These are phyloP conservation scores for Drosophila virilis DNA, from an alignment of 1,140 invertebrate species.

Conservation along the genomic window DNA sequence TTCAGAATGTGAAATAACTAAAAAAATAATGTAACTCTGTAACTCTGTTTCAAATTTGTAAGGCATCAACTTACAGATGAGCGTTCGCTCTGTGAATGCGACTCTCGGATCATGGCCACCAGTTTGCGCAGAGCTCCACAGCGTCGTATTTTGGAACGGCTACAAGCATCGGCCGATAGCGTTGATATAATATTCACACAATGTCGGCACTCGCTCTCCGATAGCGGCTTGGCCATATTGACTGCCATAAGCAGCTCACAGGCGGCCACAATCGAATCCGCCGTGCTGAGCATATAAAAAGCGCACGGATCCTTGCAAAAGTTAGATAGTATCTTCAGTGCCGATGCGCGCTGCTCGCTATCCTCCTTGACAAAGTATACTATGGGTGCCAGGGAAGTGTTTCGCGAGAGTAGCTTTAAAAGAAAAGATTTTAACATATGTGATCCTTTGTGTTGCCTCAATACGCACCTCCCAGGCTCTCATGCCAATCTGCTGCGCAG, in stretches of 20 bases:
- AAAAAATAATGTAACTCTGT: background rate
- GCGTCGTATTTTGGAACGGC: slow-evolving; percentile 78
- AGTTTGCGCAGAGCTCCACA: slow-evolving; percentile 77
- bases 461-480: slow-evolving; percentile 64
- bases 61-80: slow-evolving; percentile 49
- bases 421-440: background rate
- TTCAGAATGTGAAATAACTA: slow-evolving; percentile 77
- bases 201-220: slow-evolving; percentile 69
- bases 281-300: slow-evolving; percentile 71
- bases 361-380: slow-evolving; percentile 75
- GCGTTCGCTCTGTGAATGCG: slow-evolving; percentile 68
- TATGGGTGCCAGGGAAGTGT: slow-evolving; percentile 64
- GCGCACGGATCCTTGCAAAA: slow-evolving; percentile 75
- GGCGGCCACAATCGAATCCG: slow-evolving; percentile 77
- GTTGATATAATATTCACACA: slow-evolving; percentile 81
- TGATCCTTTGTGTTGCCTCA: background rate
- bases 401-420: slow-evolving; percentile 50
- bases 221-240: slow-evolving; percentile 68
- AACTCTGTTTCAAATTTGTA: background rate
- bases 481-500: slow-evolving; percentile 66
- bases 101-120: slow-evolving; percentile 73
- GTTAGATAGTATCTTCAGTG: slow-evolving; percentile 79
- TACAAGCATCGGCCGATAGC: slow-evolving; percentile 76
- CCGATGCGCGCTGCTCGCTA: slow-evolving; percentile 63
- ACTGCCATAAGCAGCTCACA: slow-evolving; percentile 73